A percentile compares a stretch with the other conserved stretches of the same genome.
phyloP scores from a whole-genome alignment of 1,140 invertebrate genomes.

The Pachypeltis micranthus region DNA sequence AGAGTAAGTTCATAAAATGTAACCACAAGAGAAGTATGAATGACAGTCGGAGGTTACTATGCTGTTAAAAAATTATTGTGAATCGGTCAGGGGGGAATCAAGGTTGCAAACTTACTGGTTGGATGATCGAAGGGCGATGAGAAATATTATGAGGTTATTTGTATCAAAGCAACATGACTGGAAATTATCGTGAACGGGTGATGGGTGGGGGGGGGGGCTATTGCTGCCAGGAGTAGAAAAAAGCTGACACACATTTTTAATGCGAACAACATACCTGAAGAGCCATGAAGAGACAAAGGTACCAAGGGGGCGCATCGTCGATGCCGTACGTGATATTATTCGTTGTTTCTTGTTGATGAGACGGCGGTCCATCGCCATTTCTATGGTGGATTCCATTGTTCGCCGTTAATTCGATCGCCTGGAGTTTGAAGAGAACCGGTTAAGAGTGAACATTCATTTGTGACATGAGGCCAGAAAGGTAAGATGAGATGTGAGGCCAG shows the following conservation, averaged over 20 bases:
- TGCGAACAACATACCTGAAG: constrained; percentile 51
- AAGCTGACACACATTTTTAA: background rate
- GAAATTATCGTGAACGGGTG: background rate
- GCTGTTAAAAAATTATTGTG: background rate
- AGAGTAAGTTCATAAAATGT: too few relatives aligned
- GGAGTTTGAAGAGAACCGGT: background rate
- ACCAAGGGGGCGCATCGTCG: constrained; percentile 71
- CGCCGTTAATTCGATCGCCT: background rate
- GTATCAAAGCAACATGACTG: background rate
- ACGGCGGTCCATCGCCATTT: background rate
- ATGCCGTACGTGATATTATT: constrained; percentile 54
- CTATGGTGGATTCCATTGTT: background rate
- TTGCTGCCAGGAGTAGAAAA: background rate
- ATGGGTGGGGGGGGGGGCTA: background rate
- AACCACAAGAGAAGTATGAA: background rate
- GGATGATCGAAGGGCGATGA: background rate
- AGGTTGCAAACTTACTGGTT: background rate
- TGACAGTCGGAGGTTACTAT: background rate
- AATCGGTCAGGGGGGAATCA: background rate
- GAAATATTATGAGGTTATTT: background rate
- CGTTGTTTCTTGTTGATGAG: background rate
- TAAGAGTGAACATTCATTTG: too few relatives aligned
- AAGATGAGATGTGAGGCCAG: too few relatives aligned
- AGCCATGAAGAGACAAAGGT: constrained; percentile 68
- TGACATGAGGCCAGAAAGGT: too few relatives aligned